Evolutionary conservation across 2,113 vertebrate species (phyloP).

Genomic region (Aegotheles bennettii): DNA sequence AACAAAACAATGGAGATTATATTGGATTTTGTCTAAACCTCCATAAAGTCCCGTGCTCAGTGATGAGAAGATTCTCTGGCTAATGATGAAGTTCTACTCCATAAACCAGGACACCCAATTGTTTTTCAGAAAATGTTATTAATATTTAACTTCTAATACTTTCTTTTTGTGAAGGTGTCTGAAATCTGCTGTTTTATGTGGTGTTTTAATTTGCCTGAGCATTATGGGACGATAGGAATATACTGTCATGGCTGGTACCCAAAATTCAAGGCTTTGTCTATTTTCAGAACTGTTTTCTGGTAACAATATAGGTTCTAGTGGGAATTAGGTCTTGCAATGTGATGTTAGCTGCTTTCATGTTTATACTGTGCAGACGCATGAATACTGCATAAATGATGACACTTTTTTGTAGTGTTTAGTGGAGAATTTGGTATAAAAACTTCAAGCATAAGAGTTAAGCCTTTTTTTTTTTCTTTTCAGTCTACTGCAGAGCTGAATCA

Average conservation of each 20-base stretch:
- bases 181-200: neutral
- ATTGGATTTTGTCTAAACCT: neutral
- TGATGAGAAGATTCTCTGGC: neutral
- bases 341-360: neutral
- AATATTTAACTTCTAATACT: neutral
- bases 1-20: neutral
- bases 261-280: neutral
- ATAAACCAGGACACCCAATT: neutral
- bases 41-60: neutral
- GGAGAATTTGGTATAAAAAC: neutral
- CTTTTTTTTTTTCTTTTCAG: neutral
- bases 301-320: neutral
- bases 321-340: neutral
- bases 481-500: too few species aligned
- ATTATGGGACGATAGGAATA: neutral
- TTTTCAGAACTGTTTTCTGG: neutral
- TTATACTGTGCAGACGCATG: neutral
- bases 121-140: neutral
- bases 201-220: neutral
- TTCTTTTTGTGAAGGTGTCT: neutral
- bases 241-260: neutral
- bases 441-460: neutral
- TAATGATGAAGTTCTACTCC: neutral
- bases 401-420: neutral
- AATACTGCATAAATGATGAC: neutral